A percentile compares a stretch with the other conserved stretches of the same genome.
Evolutionary conservation across 2,888 invertebrate species (phyloP).

Genomic region (Siphlonurus alternatus): DNA sequence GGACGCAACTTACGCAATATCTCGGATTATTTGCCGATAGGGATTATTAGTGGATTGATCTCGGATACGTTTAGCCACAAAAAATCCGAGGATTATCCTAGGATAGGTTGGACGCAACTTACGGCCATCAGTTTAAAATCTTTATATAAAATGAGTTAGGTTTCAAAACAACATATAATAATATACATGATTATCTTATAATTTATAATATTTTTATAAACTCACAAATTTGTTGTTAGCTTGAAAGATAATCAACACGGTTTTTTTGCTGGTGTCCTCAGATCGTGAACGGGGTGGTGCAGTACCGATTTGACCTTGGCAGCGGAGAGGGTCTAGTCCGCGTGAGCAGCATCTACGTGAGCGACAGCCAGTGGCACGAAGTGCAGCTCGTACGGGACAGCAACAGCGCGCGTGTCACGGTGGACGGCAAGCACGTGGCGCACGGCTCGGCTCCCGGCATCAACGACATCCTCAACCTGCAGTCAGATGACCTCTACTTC

Average conservation of each 20-base stretch:
- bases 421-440: constrained; percentile 56
- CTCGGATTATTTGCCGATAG: too few species aligned
- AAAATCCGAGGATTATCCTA: too few species aligned
- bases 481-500: constrained; percentile 64
- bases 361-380: constrained; percentile 75
- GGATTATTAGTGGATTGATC: too few species aligned
- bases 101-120: too few species aligned
- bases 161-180: neutral
- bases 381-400: constrained; percentile 63
- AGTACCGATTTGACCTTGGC: constrained; percentile 84
- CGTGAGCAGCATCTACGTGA: constrained; percentile 56
- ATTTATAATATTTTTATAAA: too few species aligned
- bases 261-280: too few species aligned
- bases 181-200: neutral
- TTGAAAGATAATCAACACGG: too few species aligned
- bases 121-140: too few species aligned
- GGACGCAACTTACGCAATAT: too few species aligned
- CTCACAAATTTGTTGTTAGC: too few species aligned
- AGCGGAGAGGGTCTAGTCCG: constrained; percentile 74
- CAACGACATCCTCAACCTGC: constrained; percentile 70
- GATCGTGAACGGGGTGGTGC: constrained; percentile 67
- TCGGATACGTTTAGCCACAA: too few species aligned
- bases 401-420: constrained; percentile 56
- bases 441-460: constrained; percentile 63
- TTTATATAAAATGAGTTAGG: too few species aligned